These are phyloP conservation scores for Eleginops maclovinus DNA, from an alignment of 2,113 vertebrate genomes.

Conservation along the genomic window DNA sequence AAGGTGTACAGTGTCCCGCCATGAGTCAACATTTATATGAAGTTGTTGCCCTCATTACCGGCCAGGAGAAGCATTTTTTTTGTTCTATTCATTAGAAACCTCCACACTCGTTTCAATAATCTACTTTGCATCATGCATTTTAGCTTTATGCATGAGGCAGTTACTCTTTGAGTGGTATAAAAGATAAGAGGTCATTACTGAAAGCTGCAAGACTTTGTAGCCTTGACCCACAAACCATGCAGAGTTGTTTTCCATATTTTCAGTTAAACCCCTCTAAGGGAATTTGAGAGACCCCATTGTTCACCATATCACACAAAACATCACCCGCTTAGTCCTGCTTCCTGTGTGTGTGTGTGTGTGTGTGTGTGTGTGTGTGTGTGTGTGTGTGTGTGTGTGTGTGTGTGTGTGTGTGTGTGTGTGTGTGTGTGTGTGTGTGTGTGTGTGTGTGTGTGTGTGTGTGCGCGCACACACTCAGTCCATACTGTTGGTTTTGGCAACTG, in stretches of 20 bases:
- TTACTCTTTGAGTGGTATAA: neutral
- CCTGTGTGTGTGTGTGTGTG: slow-evolving; percentile 52
- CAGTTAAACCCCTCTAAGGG: slow-evolving; percentile 21
- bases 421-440: neutral
- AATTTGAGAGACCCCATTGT: slow-evolving; percentile 65
- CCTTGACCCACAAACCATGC: slow-evolving; percentile 4
- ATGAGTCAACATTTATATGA: slow-evolving; percentile 43
- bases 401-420: slow-evolving; percentile 19
- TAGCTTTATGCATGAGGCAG: neutral
- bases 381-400: slow-evolving; percentile 24
- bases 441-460: slow-evolving; percentile 23
- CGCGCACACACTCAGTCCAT: neutral
- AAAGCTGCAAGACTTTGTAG: slow-evolving; percentile 7
- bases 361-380: slow-evolving; percentile 16
- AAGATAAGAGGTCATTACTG: neutral
- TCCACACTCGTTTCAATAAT: neutral
- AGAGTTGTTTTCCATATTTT: slow-evolving; percentile 35
- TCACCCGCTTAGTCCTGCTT: slow-evolving; percentile 51
- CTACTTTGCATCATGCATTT: neutral
- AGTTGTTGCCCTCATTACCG: neutral
- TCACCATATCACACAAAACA: slow-evolving; percentile 60
- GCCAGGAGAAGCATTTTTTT: slow-evolving; percentile 2
- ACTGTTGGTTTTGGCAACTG: slow-evolving; percentile 44
- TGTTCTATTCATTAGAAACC: neutral
- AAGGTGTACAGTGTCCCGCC: slow-evolving; percentile 38